A percentile compares a stretch with the other conserved stretches of the same genome.
These are phyloP conservation scores for Leptocoma aspasia DNA, from an alignment of 2,113 vertebrate species.

Conservation along the genomic window DNA sequence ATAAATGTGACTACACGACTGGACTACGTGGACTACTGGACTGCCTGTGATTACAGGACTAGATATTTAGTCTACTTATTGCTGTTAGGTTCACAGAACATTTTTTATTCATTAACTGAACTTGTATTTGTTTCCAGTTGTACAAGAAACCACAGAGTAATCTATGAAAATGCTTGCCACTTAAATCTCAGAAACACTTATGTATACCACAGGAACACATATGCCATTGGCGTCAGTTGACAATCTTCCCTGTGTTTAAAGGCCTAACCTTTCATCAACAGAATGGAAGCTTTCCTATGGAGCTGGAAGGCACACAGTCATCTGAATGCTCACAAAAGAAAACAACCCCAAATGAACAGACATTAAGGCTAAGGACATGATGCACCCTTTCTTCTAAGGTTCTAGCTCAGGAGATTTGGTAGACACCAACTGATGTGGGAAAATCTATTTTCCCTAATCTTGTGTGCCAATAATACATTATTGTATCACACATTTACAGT, in stretches of 20 bases:
- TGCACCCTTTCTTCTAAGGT: not conserved
- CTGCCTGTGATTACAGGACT: not conserved
- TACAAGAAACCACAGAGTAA: not conserved
- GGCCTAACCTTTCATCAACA: constrained; percentile 10
- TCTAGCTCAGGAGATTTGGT: not conserved
- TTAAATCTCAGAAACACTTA: not conserved
- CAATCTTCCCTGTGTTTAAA: not conserved
- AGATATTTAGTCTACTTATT: not conserved
- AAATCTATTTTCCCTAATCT: not conserved
- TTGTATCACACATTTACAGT: not conserved
- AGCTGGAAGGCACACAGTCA: constrained; percentile 18
- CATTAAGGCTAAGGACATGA: not conserved
- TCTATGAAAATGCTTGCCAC: not conserved
- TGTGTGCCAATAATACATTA: not conserved
- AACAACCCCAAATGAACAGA: not conserved
- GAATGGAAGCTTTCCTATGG: constrained; percentile 3
- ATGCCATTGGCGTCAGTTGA: not conserved
- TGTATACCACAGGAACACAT: not conserved
- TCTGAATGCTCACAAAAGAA: not conserved
- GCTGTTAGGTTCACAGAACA: not conserved
- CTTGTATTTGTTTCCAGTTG: not conserved
- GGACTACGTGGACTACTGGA: not conserved
- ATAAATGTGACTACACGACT: not conserved
- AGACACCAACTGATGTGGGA: not conserved
- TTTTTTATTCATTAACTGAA: not conserved